Evolutionary conservation across 2,888 invertebrate genomes (phyloP), one percentile per base, ranked within the genome.

Genomic region (Corythucha ciliata): DNA sequence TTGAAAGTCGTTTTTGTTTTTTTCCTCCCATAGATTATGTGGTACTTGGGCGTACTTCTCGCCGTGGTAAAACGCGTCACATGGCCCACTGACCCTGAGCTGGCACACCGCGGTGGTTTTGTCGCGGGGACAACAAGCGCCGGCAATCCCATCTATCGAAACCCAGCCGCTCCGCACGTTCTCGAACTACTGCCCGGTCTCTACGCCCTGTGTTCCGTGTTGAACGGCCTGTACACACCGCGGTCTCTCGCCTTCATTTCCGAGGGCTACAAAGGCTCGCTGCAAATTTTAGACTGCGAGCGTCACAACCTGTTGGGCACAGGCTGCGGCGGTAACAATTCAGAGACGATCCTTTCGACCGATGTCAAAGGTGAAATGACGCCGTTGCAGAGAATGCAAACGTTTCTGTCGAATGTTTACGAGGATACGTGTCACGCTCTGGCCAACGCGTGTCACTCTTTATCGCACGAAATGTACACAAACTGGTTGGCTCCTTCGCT

Each of bases 21-120:
- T 40, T 45, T 46, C 33, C 16, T 25, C 21, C 36, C 34, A 8
- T 47, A 61, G 59, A 57, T 61, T 14, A 59, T 56, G 53, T 56
- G 57, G 41, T 57, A 56, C 48, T 73, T 89, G 47, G 79, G 82
- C 57, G 76, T 85, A 24, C 74, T 89, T 21, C 69, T 88, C 29
- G 88, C 88, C 58, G 85, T 88, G 14, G 81, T 91, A n/a, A 90
- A 89, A 68, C 77, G 92, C 21, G 86, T 86, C 63, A 78, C 81
- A n/a, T 86, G 88, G 74, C 91, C 92, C 0, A 81, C 83, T 46
- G 89, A 91, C 69, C 82, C 83, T 0, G 87, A 89, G 69, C 76
- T 82, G 14, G 90, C 90, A 1, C 79, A 82, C 0, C 76, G 84
- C 47, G 90, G 91, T 32, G 89, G 87, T 0, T 92, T 91, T 68